Evolutionary conservation across 1,140 invertebrate genomes (phyloP), one percentile per base, ranked within the genome.

Genomic region (Drosophila parvula): DNA sequence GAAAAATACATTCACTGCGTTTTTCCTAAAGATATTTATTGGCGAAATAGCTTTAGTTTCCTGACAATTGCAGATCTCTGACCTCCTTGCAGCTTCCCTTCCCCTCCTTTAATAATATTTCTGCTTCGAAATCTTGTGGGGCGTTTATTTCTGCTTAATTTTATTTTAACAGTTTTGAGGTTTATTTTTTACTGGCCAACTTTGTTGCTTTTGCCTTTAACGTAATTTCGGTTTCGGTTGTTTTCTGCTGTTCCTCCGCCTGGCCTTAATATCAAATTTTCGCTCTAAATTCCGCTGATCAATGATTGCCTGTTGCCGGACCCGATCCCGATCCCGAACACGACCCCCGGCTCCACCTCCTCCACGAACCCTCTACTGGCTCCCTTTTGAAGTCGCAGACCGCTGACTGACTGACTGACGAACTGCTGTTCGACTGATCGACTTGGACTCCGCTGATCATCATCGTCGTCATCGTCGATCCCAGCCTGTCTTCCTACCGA

Each of bases 251-350:
- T 47, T 71, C 14, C 61, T 50, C 63, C 22, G 60, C 74, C 65
- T 88, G 84, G 84, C 83, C 83, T 86, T 86, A 86, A 86, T 86
- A 86, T 86, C 76, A 86, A 86, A 88, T 88, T 88, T 86, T 86
- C 83, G 85, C 80, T 89, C 84, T 89, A 89, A 89, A 89, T 89
- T 89, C 84, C 85, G 59, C 78, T 89, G 84, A 89, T 89, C 84
- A 89, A 90, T 89, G 85, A 89, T 89, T 89, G 84, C 84, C 84
- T 89, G 79, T 80, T 69, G 69, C 53, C 50, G 38, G 57, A 43
- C 50, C 75, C 44, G 28, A 50, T 0, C 48, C 48, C 44, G 8
- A 5, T 4, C 12, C 45, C 12, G 6, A 36, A 36, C 3, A 22
- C 22, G 22, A 22, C 22, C 22, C 22, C 14, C 50, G 67, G 78